Base-by-base conservation (phyloP, 2,113 vertebrate genomes). In the Platichthys stellatus region DNA sequence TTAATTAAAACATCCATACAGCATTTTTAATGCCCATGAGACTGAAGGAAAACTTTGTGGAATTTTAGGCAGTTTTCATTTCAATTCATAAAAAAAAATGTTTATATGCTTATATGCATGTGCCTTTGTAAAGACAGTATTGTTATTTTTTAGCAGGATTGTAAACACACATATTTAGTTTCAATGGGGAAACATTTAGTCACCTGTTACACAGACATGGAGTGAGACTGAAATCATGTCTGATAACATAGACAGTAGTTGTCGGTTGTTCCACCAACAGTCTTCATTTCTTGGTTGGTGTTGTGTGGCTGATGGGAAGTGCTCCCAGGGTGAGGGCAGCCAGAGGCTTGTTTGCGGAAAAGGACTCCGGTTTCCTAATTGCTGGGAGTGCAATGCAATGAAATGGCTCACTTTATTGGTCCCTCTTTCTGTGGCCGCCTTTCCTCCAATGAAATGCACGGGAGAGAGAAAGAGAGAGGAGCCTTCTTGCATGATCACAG, bases 301-400 rank as follows among this genome's bases (percentile, higher is more conserved):
- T 86, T 73, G 28, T 89, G 83, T 86, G 82, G 80, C 73, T 85
- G 82, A 85, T 79, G 53, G 63, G 69, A 67, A 53, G 24, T 77
- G 74, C 70, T 80, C 76, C 61, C 74, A 63, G 57, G 78, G 68
- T 79, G 74, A 83, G 78, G 71, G 71, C 45, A 71, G 73, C 78
- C 82, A 64, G 66, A 62, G 83, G 84, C 85, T 73, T 86, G 65
- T 88, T 82, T 74, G 70, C 5, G 63, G 63, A 86, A 85, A 66
- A 12, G 9, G 59, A 53, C 54, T 38, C 63, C 80, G 86, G 74
- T 76, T 80, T 69, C 60, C 68, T 89, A 90, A 89, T 88, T 86
- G 76, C 74, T 80, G 63, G 40, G 59, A 72, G 12, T 21, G 10
- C 51, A 79, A 70, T 78, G 72, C 70, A 80, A 69, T 69, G 84